These are phyloP conservation scores for Oryzias sinensis DNA, from an alignment of 2,797 vertebrate species.

Conservation along the genomic window DNA sequence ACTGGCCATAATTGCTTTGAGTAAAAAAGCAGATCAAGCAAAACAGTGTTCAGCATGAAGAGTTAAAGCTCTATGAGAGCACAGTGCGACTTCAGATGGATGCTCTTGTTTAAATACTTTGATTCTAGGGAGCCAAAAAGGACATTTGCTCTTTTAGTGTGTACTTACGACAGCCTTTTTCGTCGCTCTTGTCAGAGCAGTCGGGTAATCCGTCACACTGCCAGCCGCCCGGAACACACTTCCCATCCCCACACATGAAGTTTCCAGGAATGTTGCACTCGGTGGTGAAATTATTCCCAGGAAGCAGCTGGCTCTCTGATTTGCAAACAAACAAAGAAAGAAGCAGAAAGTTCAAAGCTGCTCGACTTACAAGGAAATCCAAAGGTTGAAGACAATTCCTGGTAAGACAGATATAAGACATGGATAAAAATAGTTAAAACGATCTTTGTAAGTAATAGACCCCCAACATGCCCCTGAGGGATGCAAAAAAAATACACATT, in stretches of 20 bases:
- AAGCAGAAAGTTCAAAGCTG: constrained; percentile 27
- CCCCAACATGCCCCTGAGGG: no score
- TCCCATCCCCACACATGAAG: constrained; percentile 94
- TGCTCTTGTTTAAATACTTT: constrained; percentile 11
- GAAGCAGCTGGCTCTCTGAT: constrained; percentile 91
- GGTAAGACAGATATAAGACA: constrained; percentile 12
- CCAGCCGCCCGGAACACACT: constrained; percentile 90
- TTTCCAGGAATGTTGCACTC: constrained; percentile 97
- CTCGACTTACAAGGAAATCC: constrained; percentile 20
- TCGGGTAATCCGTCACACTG: constrained; percentile 91
- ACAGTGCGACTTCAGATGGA: constrained; percentile 23
- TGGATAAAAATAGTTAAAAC: not conserved
- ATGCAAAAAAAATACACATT: no score
- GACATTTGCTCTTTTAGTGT: constrained; percentile 15
- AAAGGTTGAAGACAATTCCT: constrained; percentile 22
- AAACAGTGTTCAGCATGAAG: constrained; percentile 9
- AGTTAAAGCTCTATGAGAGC: constrained; percentile 31
- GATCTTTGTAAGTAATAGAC: no score
- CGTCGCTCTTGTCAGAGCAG: constrained; percentile 94
- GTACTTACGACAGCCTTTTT: constrained; percentile 96
- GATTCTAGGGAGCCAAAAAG: not conserved
- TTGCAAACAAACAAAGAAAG: constrained; percentile 18
- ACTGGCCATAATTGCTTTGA: constrained; percentile 29
- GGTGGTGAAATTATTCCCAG: constrained; percentile 92
- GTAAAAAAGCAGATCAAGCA: constrained; percentile 10